Conservation (phyloP, 2,113 vertebrate genomes). For the Scortum barcoo region DNA sequence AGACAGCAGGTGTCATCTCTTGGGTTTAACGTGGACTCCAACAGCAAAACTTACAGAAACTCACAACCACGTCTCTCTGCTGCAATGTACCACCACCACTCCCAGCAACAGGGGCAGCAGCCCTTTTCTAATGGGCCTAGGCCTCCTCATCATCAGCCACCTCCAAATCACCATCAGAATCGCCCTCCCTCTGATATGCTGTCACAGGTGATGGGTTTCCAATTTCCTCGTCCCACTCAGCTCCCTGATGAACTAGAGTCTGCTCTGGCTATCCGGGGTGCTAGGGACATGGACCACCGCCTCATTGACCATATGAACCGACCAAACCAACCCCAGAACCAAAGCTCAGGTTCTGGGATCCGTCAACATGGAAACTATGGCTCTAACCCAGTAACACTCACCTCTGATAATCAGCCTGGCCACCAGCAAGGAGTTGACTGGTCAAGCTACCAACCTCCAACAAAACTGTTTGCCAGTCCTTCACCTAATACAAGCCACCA, state of each 20-base stretch:
- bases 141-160: slow-evolving; percentile 73
- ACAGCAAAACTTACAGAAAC: slow-evolving; percentile 37
- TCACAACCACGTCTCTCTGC: not conserved
- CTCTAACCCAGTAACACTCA: slow-evolving; percentile 32
- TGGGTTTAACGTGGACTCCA: slow-evolving; percentile 36
- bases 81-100: slow-evolving; percentile 88
- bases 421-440: slow-evolving; percentile 72
- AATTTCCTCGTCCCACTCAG: slow-evolving; percentile 82
- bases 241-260: slow-evolving; percentile 79
- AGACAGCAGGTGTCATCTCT: slow-evolving; percentile 50
- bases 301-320: slow-evolving; percentile 80
- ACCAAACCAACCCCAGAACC: slow-evolving; percentile 58
- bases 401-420: slow-evolving; percentile 60
- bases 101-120: slow-evolving; percentile 86
- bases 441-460: slow-evolving; percentile 74
- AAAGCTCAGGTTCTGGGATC: slow-evolving; percentile 53
- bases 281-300: slow-evolving; percentile 83
- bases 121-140: slow-evolving; percentile 81
- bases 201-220: slow-evolving; percentile 79
- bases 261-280: slow-evolving; percentile 71
- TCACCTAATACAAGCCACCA: slow-evolving; percentile 42
- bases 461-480: slow-evolving; percentile 69
- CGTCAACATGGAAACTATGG: slow-evolving; percentile 65
- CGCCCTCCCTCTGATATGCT: slow-evolving; percentile 51
- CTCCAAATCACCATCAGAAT: slow-evolving; percentile 75